Evolutionary conservation across 2,888 invertebrate species (phyloP).

Genomic region (Cheilosia urbana): DNA sequence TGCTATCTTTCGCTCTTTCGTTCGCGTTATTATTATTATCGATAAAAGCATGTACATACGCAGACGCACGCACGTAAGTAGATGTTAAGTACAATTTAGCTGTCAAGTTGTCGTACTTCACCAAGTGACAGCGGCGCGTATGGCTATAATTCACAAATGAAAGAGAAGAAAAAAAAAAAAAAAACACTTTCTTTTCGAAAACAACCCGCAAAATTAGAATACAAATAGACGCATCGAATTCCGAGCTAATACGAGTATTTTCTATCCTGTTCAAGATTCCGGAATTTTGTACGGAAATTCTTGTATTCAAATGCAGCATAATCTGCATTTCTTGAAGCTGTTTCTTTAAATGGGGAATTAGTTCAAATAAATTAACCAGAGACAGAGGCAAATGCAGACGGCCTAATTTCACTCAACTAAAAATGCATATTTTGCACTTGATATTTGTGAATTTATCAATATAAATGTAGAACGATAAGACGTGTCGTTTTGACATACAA

Average conservation of each 20-base stretch:
- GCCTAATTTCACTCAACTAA: slow-evolving; percentile 37
- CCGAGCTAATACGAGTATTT: too few relatives aligned
- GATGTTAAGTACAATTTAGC: neutral
- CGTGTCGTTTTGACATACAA: slow-evolving; percentile 15
- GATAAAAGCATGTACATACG: neutral
- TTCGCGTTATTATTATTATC: neutral
- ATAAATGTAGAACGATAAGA: slow-evolving; percentile 9
- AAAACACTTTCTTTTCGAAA: slow-evolving; percentile 22
- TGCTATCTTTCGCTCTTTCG: neutral
- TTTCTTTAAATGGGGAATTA: neutral
- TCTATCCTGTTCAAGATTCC: neutral
- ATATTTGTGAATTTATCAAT: slow-evolving; percentile 23
- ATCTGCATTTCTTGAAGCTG: neutral
- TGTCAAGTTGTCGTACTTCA: neutral
- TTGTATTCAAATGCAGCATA: neutral
- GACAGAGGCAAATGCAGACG: neutral
- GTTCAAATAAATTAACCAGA: slow-evolving; percentile 24
- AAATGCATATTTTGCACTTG: slow-evolving; percentile 40
- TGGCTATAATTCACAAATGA: neutral
- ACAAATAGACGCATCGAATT: neutral
- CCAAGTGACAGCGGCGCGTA: neutral
- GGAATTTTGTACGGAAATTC: neutral
- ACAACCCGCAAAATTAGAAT: slow-evolving; percentile 5
- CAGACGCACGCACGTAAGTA: neutral
- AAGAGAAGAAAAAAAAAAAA: too few relatives aligned